Base-by-base conservation (phyloP, 2,113 vertebrate species). In the Hystrix cristata region DNA sequence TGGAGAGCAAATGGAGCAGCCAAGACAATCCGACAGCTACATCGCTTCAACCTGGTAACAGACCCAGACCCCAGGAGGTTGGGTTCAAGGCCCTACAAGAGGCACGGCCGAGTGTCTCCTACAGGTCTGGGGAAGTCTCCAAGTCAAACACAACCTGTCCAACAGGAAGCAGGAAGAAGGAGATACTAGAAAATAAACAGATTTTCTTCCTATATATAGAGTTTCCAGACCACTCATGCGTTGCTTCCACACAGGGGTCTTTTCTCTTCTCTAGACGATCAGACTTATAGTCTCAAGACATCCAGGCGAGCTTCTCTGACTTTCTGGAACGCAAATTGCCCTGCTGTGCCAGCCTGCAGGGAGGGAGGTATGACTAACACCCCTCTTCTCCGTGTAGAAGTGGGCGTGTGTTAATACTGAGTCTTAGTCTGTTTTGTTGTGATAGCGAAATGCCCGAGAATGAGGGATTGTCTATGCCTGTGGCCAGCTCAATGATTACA, bases 101-200 rank as follows among this genome's bases (percentile, higher is more conserved):
- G 69, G 7, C 18, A 65, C 2, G 1, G 46, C 6, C 71, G n/a
- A 29, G 13, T 67, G 38, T 57, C 4, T 2, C 7, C 38, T 67
- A 1, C 10, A 7, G 3, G 9, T 80, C 72, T 11, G 34, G 7
- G 2, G n/a, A 74, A 1, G 18, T 59, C 48, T 43, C 65, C 21
- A 31, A 43, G 25, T 83, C 76, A 87, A 83, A 48, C 14, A 13
- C 53, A 53, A 62, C 57, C 55, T 18, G 74, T 19, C 38, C 59
- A 91, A 83, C 55, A 88, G 76, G 51, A 87, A 87, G 19, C 59
- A 87, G 88, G 87, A 96, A 93, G 80, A 55, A 94, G 74, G 83
- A 88, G 78, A 55, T n/a, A 12, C 43, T 25, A 3, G 27, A 74
- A 82, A 10, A 21, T 48, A 25, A 78, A 19, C 92, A 25, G 10